These are phyloP conservation scores for Arvicanthis niloticus DNA, from an alignment of 2,113 vertebrate species.

Conservation along the genomic window DNA sequence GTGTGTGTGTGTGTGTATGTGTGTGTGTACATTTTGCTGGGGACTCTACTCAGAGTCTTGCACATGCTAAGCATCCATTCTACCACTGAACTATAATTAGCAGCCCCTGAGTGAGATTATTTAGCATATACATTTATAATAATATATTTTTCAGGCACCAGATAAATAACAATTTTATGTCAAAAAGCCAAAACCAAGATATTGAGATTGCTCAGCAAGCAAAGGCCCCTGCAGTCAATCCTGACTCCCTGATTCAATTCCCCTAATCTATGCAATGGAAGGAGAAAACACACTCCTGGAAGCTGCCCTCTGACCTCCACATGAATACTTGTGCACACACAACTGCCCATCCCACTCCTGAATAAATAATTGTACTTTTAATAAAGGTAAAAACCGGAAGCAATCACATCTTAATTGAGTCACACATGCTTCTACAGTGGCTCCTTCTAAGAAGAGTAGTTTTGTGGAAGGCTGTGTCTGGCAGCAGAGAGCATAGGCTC, in stretches of 20 bases:
- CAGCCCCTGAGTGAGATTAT: not conserved
- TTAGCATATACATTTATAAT: not conserved
- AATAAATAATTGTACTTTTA: not conserved
- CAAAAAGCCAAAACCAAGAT: not conserved
- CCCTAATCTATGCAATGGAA: not conserved
- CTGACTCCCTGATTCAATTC: not conserved
- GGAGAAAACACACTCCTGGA: not conserved
- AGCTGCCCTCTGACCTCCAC: not conserved
- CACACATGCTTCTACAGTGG: not conserved
- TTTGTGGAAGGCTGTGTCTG: too few species aligned
- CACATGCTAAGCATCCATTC: not conserved
- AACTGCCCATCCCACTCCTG: not conserved
- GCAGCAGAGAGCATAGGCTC: not conserved
- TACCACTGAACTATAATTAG: not conserved
- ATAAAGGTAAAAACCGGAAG: not conserved
- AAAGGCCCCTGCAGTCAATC: not conserved
- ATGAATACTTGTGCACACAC: not conserved
- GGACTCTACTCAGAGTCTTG: not conserved
- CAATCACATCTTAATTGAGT: not conserved
- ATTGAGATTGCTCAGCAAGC: not conserved
- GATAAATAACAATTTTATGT: slow-evolving; percentile 5
- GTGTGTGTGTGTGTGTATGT: not conserved
- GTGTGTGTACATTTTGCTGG: not conserved
- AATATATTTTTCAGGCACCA: not conserved
- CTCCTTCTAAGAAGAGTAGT: not conserved